Evolutionary conservation across 2,113 vertebrate species (phyloP), one percentile per base, ranked within the genome.

Genomic region (Bucco capensis): DNA sequence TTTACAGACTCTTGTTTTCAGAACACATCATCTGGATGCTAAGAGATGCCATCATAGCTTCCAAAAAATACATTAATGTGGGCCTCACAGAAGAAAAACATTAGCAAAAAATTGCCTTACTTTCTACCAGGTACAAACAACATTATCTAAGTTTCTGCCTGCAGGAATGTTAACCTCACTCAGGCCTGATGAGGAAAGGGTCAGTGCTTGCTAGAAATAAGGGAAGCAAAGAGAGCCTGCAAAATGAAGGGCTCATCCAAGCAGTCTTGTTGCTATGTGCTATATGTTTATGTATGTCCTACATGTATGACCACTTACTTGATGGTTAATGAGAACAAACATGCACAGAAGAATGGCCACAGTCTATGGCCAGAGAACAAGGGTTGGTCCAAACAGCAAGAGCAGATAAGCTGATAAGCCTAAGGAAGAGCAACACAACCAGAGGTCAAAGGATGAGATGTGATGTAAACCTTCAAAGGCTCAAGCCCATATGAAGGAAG

Each of bases 111-210:
- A 44, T 44, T 46, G 80, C 53, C 47, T 83, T 50, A 27, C 50
- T 88, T 92, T 88, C 80, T 42, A 49, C 11, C 33, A 78, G 61
- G 62, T 83, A 93, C 70, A 72, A 64, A 86, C 51, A 86, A 16
- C 9, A 73, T 79, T 66, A 70, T 62, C 54, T 65, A 65, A 71
- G 79, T 71, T 92, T 50, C 10, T 89, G 73, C 81, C 66, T 82
- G 58, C 77, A 92, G 88, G 72, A 95, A 92, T 51, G 83, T 64
- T 54, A 89, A 75, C 62, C 86, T 93, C 70, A 31, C 13, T 81
- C 56, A 4, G 12, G 71, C 69, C 81, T 90, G 88, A 61, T 42
- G 69, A 78, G 50, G 57, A 87, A n/a, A 56, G 27, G 60, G 64
- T 31, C 9, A 19, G 62, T 7, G 53, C 70, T 64, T 66, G 46